Evolutionary conservation across 2,888 invertebrate species (phyloP).

Genomic region (Ophion ellenae): DNA sequence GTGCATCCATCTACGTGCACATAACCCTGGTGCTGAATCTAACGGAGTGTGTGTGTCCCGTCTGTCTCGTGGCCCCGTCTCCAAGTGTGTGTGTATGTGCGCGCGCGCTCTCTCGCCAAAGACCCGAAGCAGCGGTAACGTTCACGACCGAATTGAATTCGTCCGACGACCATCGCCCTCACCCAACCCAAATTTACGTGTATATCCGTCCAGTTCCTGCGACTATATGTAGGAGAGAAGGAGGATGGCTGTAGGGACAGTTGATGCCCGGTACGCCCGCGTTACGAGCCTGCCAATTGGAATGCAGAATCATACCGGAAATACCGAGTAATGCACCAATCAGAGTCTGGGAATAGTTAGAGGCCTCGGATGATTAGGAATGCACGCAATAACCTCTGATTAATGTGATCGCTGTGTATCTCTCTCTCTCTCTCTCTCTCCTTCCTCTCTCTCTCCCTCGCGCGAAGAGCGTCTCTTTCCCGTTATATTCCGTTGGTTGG

Average conservation of each 20-base stretch:
- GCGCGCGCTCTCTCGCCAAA: conserved; percentile 86
- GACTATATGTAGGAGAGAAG: conserved; percentile 22
- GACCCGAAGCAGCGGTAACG: conserved; percentile 93
- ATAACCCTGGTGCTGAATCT: background rate
- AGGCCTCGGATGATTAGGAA: conserved; percentile 83
- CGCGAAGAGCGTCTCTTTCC: conserved; percentile 17
- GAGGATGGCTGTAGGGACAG: conserved; percentile 61
- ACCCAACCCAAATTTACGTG: conserved; percentile 41
- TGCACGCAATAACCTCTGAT: conserved; percentile 84
- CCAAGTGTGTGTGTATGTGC: background rate
- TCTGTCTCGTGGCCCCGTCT: background rate
- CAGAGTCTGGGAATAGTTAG: conserved; percentile 84
- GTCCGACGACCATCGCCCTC: conserved; percentile 87
- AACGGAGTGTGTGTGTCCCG: background rate
- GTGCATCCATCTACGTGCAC: background rate
- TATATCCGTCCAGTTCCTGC: conserved; percentile 29
- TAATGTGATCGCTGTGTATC: conserved; percentile 83
- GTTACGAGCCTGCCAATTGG: conserved; percentile 80
- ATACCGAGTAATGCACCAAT: conserved; percentile 84
- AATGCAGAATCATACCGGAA: conserved; percentile 84
- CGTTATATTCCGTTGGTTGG: conserved; percentile 59
- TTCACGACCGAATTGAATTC: conserved; percentile 93
- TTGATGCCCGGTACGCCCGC: conserved; percentile 70
- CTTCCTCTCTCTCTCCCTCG: conserved; percentile 28
- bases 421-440: conserved; percentile 47